Evolutionary conservation across 2,113 vertebrate genomes (phyloP).

Genomic region (Ptyas mucosa): DNA sequence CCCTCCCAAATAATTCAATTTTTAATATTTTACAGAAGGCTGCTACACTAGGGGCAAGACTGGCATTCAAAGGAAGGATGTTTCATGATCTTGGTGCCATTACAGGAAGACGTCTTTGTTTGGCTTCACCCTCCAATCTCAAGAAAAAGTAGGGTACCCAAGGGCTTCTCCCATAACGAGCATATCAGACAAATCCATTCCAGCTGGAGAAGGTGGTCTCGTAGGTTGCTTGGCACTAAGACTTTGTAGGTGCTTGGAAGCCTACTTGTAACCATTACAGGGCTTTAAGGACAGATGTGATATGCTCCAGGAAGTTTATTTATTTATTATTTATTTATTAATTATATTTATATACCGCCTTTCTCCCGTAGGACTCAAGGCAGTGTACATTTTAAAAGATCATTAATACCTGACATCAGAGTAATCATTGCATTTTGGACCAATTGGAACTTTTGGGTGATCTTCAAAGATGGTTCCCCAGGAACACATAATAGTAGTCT

Average conservation of each 20-base stretch:
- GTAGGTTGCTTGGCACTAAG: not conserved
- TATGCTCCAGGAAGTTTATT: not conserved
- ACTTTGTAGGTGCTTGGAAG: not conserved
- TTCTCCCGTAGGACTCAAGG: too few relatives aligned
- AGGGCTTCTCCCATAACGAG: not conserved
- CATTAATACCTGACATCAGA: not conserved
- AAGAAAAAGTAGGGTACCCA: not conserved
- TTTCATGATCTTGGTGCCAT: not conserved
- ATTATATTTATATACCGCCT: too few relatives aligned
- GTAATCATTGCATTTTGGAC: not conserved
- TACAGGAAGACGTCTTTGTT: not conserved
- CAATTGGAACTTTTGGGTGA: not conserved
- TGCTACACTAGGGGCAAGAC: not conserved
- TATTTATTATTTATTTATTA: too few relatives aligned
- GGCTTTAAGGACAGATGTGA: not conserved
- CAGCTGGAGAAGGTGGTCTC: not conserved
- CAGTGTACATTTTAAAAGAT: too few relatives aligned
- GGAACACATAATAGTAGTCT: not conserved
- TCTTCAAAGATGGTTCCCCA: not conserved
- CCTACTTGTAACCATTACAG: not conserved
- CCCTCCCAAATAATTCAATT: not conserved
- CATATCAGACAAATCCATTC: not conserved
- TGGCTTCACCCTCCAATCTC: not conserved
- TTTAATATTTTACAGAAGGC: not conserved
- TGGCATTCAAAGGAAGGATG: not conserved